These are phyloP conservation scores for Paralichthys olivaceus DNA, from an alignment of 2,113 vertebrate genomes.

Conservation along the genomic window DNA sequence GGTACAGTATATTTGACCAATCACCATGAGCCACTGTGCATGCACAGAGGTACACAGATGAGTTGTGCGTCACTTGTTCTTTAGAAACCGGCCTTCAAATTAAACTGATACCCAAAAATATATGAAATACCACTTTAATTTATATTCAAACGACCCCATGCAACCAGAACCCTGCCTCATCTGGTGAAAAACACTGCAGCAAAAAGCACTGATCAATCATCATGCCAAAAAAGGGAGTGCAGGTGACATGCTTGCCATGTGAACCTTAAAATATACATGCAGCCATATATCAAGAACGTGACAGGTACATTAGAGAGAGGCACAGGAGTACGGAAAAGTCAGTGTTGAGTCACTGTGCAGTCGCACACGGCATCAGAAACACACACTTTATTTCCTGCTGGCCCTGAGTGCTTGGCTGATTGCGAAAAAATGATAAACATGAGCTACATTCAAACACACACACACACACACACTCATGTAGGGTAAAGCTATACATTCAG, in stretches of 20 bases:
- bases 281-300: constrained; percentile 78
- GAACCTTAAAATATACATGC: constrained; percentile 83
- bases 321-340: constrained; percentile 47
- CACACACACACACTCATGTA: not conserved
- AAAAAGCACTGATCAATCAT: constrained; percentile 77
- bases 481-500: not conserved
- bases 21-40: not conserved
- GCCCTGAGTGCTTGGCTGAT: constrained; percentile 42
- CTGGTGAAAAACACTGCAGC: constrained; percentile 40
- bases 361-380: constrained; percentile 59
- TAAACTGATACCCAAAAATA: not conserved
- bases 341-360: constrained; percentile 53
- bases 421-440: constrained; percentile 66
- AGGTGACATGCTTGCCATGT: constrained; percentile 78
- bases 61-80: not conserved
- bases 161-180: constrained; percentile 2
- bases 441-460: not conserved
- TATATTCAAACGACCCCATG: constrained; percentile 8
- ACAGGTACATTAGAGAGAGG: constrained; percentile 78
- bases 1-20: not conserved
- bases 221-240: constrained; percentile 70
- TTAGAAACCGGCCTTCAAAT: not conserved
- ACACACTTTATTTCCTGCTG: constrained; percentile 66
- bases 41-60: not conserved
- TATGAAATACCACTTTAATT: not conserved